Percentiles rank a stretch among this genome's conserved stretches.
Conservation (phyloP, 2,888 invertebrate genomes). For the Dyspetes luteomarginatus region DNA sequence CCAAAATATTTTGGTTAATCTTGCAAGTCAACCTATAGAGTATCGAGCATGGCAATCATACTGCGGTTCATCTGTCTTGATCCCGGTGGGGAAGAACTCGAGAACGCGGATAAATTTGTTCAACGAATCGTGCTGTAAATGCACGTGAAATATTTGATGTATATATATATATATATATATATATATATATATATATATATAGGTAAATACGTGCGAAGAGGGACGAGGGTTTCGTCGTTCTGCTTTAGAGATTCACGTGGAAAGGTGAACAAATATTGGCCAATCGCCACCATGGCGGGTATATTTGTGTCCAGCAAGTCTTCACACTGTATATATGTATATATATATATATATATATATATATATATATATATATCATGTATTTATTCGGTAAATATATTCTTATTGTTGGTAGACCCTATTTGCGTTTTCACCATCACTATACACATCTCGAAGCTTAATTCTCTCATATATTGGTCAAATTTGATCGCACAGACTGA, state of each 20-base stretch:
- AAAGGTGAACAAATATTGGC: constrained; percentile 64
- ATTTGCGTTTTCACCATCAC: constrained; percentile 28
- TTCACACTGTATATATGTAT: neutral
- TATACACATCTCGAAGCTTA: constrained; percentile 45
- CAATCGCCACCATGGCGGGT: constrained; percentile 27
- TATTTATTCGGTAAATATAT: constrained; percentile 50
- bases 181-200: neutral
- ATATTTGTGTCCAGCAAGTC: constrained; percentile 32
- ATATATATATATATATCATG: constrained; percentile 16
- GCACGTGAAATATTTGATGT: constrained; percentile 1
- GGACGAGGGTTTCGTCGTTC: constrained; percentile 18
- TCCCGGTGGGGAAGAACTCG: constrained; percentile 13
- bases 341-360: constrained; percentile 6
- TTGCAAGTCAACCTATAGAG: neutral
- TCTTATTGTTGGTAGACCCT: constrained; percentile 46
- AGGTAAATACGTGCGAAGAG: too few species aligned
- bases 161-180: neutral
- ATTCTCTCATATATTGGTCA: constrained; percentile 33
- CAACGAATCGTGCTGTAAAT: constrained; percentile 26
- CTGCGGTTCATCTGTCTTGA: neutral
- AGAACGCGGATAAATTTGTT: constrained; percentile 44
- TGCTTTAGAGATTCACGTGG: constrained; percentile 5
- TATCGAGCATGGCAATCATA: constrained; percentile 14
- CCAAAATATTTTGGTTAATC: neutral
- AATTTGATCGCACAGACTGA: neutral